These are phyloP conservation scores for Ptychadena robeensis DNA, from an alignment of 2,797 vertebrate genomes.

Conservation along the genomic window DNA sequence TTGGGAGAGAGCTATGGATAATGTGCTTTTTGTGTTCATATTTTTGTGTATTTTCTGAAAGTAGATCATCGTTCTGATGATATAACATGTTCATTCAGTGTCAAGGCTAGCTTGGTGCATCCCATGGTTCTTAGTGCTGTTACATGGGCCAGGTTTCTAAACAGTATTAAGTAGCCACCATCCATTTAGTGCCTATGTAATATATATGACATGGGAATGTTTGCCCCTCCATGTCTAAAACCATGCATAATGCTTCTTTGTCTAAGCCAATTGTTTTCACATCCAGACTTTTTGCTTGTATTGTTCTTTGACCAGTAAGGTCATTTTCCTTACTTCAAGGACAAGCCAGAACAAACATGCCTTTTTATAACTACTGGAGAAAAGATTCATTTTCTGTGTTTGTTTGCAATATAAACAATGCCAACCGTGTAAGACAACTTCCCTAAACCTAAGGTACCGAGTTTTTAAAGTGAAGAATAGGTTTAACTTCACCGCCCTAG, in stretches of 20 bases:
- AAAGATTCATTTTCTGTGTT: neutral
- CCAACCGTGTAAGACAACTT: no score
- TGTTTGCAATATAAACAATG: no score
- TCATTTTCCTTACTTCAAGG: neutral
- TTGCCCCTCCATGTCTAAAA: slow-evolving; percentile 15
- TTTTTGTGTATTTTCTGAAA: slow-evolving; percentile 18
- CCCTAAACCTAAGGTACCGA: no score
- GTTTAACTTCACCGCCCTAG: neutral
- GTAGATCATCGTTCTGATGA: slow-evolving; percentile 9
- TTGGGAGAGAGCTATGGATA: neutral
- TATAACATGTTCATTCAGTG: neutral
- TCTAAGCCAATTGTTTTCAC: no score
- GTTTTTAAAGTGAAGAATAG: neutral
- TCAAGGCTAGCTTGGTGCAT: neutral
- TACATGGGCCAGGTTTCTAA: neutral
- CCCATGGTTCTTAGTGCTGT: neutral
- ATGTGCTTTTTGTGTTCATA: slow-evolving; percentile 9
- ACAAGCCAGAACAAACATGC: neutral
- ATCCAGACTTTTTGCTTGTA: neutral
- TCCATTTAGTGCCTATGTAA: slow-evolving; percentile 51
- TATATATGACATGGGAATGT: slow-evolving; percentile 6
- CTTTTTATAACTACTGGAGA: neutral
- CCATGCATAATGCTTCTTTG: neutral
- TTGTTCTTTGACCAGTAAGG: neutral
- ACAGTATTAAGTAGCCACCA: slow-evolving; percentile 30